phyloP scores from a whole-genome alignment of 2,888 invertebrate species.

The Brenthis ino region DNA sequence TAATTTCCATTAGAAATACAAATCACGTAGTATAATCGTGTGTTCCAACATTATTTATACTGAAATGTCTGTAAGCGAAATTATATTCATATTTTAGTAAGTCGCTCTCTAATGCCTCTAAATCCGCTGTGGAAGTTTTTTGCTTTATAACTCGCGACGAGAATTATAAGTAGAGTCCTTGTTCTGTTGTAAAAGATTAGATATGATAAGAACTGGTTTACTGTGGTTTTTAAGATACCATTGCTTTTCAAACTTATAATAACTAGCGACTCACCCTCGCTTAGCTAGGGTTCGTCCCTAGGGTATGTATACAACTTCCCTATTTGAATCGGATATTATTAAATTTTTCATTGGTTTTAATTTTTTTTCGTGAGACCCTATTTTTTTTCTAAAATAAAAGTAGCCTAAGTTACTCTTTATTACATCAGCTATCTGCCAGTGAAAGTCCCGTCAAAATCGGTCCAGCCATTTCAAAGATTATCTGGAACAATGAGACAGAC shows the following conservation, averaged over 20 bases:
- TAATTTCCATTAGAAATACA: neutral
- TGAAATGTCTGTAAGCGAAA: conserved; percentile 18
- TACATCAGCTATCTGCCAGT: too few relatives aligned
- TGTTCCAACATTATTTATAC: conserved; percentile 16
- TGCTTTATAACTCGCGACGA: conserved; percentile 18
- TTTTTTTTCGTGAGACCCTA: too few relatives aligned
- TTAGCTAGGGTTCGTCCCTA: too few relatives aligned
- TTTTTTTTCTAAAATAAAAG: too few relatives aligned
- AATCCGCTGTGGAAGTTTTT: conserved; percentile 34
- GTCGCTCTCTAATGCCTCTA: conserved; percentile 20
- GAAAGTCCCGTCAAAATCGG: too few relatives aligned
- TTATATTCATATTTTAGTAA: conserved; percentile 28
- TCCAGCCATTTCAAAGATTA: too few relatives aligned
- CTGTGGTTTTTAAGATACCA: neutral
- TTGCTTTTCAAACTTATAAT: neutral
- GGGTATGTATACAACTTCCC: too few relatives aligned
- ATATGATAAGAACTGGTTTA: conserved; percentile 19
- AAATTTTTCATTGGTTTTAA: too few relatives aligned
- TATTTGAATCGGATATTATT: too few relatives aligned
- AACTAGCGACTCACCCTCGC: too few relatives aligned
- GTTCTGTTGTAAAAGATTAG: conserved; percentile 30
- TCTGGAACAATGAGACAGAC: too few relatives aligned
- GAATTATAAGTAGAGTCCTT: conserved; percentile 30
- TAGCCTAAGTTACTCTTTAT: too few relatives aligned
- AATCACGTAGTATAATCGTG: conserved; percentile 10